Conservation (phyloP, 1,140 invertebrate species). For the Drosophila ironensis region DNA sequence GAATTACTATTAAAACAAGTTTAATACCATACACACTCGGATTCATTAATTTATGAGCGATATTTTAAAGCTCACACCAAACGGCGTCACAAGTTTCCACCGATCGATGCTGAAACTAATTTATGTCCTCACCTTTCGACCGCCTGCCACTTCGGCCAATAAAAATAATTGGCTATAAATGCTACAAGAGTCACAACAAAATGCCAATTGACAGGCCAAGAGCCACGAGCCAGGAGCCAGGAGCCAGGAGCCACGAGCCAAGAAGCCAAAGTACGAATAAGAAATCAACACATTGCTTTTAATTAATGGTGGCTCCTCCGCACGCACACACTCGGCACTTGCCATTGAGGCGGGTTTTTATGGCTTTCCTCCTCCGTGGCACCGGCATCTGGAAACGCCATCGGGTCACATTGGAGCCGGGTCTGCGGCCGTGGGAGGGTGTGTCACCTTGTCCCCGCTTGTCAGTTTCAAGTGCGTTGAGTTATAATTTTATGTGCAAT, state of each 20-base stretch:
- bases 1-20: background rate
- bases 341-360: constrained; percentile 48
- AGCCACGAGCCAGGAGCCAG: background rate
- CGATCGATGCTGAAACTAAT: constrained; percentile 40
- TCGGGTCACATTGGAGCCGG: constrained; percentile 25
- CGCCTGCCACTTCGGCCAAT: constrained; percentile 29
- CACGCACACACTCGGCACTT: constrained; percentile 10
- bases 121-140: constrained; percentile 64
- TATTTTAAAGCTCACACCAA: background rate
- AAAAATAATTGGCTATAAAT: constrained; percentile 78
- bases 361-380: constrained; percentile 20
- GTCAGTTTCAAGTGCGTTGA: constrained; percentile 63
- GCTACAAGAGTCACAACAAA: constrained; percentile 66
- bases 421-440: background rate
- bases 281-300: constrained; percentile 65
- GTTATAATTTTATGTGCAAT: constrained; percentile 79
- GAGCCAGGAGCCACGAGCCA: background rate
- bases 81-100: background rate
- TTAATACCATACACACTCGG: no score
- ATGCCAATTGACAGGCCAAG: constrained; percentile 44
- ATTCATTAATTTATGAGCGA: background rate
- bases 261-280: constrained; percentile 11
- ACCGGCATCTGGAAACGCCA: constrained; percentile 52
- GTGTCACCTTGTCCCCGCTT: constrained; percentile 35
- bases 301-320: constrained; percentile 58